Percentiles rank a stretch among this genome's conserved stretches.
Conservation (phyloP, 2,797 vertebrate species). For the Lindbergichthys nudifrons region DNA sequence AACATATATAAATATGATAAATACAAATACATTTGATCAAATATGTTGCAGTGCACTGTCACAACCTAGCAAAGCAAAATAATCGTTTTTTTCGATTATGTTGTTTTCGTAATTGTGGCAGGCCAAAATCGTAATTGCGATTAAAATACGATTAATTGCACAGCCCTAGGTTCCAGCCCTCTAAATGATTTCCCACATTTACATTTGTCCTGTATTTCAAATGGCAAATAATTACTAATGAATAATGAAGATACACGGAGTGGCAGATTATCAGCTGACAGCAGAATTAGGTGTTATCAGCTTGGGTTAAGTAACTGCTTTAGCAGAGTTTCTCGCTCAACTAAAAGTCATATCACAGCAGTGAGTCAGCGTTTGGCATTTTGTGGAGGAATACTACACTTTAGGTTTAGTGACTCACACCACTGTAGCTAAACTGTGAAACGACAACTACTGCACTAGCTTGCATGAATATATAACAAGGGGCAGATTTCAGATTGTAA, state of each 20-base stretch:
- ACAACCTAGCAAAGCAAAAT: too few relatives aligned
- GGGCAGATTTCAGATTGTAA: not conserved
- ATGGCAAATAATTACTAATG: conserved; percentile 26
- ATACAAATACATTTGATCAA: too few relatives aligned
- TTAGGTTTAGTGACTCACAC: conserved; percentile 49
- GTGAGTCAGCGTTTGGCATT: conserved; percentile 49
- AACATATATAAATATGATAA: too few relatives aligned
- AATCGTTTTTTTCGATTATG: too few relatives aligned
- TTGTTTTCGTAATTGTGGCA: too few relatives aligned
- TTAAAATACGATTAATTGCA: too few relatives aligned
- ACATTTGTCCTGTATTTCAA: conserved; percentile 15
- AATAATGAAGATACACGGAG: conserved; percentile 31
- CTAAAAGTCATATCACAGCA: conserved; percentile 27
- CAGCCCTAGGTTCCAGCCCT: conserved; percentile 22
- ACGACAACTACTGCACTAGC: conserved; percentile 9
- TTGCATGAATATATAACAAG: not conserved
- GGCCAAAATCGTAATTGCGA: too few relatives aligned
- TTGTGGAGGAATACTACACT: conserved; percentile 31
- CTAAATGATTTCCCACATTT: conserved; percentile 24
- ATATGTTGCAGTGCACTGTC: too few relatives aligned
- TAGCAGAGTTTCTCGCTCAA: conserved; percentile 24
- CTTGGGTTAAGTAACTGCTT: conserved; percentile 16
- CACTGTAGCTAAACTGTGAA: conserved; percentile 33
- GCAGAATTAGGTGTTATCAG: conserved; percentile 32
- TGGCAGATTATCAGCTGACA: conserved; percentile 27